Percentiles rank a stretch among this genome's conserved stretches.
These are phyloP conservation scores for Drosophila robusta DNA, from an alignment of 2,888 invertebrate species.

Conservation along the genomic window DNA sequence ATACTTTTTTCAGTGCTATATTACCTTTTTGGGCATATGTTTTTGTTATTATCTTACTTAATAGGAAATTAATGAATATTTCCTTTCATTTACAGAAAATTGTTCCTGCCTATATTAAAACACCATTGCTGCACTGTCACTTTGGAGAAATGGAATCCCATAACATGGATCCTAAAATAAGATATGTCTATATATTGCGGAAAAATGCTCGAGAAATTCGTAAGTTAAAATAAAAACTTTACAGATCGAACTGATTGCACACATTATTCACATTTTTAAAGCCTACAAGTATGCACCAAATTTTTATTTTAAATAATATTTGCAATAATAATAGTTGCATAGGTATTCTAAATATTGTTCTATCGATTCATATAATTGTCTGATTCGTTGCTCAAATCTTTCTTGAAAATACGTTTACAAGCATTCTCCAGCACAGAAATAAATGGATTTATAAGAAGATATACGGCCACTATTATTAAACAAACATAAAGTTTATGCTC, in stretches of 20 bases:
- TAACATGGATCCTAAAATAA: conserved; percentile 86
- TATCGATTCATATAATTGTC: no score
- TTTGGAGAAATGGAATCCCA: conserved; percentile 88
- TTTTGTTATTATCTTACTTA: no score
- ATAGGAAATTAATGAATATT: neutral
- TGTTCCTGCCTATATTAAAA: conserved; percentile 89
- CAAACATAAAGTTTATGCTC: conserved; percentile 2
- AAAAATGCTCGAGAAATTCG: conserved; percentile 87
- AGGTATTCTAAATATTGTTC: no score
- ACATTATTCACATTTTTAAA: no score
- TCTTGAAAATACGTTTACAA: no score
- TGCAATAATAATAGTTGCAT: no score
- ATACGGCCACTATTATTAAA: neutral
- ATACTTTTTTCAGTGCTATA: neutral
- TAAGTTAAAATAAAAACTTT: conserved; percentile 51
- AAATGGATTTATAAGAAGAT: neutral
- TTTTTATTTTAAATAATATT: no score
- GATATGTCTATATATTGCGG: conserved; percentile 91
- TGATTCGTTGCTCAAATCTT: no score
- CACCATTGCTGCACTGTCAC: conserved; percentile 89
- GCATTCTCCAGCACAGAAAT: no score
- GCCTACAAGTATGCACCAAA: no score
- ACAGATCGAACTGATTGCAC: neutral
- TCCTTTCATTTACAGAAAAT: conserved; percentile 86
- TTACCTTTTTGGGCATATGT: neutral